Evolutionary conservation across 1,140 invertebrate genomes (phyloP).

Genomic region (Ctenoplectra terminalis): DNA sequence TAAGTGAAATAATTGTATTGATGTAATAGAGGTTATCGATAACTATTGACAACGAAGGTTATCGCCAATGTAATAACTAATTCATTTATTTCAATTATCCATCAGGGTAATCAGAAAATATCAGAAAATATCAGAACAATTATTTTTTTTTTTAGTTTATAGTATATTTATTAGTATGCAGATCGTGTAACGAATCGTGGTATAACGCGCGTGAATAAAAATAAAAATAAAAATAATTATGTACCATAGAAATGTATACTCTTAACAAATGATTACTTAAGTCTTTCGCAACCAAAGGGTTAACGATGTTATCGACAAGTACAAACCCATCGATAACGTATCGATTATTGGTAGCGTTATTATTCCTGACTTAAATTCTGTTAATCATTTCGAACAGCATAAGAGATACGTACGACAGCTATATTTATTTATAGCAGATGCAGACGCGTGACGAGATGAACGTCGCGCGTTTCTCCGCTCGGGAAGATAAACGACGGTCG

Average conservation of each 20-base stretch:
- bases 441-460: constrained; percentile 11
- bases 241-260: no score
- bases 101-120: background rate
- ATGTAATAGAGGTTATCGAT: background rate
- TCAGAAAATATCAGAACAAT: no score
- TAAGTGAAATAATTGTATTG: no score
- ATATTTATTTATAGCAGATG: constrained; percentile 16
- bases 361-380: background rate
- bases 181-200: no score
- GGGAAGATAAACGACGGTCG: constrained; percentile 7
- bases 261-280: no score
- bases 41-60: background rate
- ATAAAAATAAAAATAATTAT: no score
- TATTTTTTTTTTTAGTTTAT: no score
- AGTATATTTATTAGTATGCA: no score
- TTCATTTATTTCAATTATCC: background rate
- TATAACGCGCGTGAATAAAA: no score
- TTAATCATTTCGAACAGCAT: background rate
- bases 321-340: no score
- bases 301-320: background rate
- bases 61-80: background rate
- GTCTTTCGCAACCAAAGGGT: no score
- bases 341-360: background rate
- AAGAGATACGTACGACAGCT: background rate
- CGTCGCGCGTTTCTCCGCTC: background rate